Base-by-base conservation (phyloP, 2,113 vertebrate genomes). In the Hucho hucho region DNA sequence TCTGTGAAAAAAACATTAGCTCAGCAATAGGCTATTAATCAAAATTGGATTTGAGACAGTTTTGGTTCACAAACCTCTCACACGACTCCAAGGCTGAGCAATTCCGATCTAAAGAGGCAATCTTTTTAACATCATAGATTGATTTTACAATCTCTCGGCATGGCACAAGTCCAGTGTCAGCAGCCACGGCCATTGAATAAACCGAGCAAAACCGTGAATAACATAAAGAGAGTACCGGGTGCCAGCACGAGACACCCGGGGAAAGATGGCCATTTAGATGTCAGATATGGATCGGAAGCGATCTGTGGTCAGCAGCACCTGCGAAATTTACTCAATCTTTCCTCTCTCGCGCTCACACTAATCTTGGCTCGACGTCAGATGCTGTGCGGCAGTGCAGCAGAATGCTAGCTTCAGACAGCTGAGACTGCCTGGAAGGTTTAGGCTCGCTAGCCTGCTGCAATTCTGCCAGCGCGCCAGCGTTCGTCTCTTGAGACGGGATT, bases 301-400 rank as follows among this genome's bases (percentile, higher is more conserved):
- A 89, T 92, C 87, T 73, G 92, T 93, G 95, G 92, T 91, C 92
- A 90, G 87, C 91, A 87, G 81, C 81, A 91, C 88, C 90, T 87
- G 92, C 87, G 86, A 85, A 87, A 89, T 83, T 86, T 91, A 92
- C 91, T 90, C 90, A 75, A 26, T 72, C 71, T 81, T 28, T 75
- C 91, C 2, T 43, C 91, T 92, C 81, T 72, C 79, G 82, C 78
- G 72, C 77, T 71, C 72, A 87, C 92, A 74, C 93, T 93, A 90
- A 90, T 94, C 93, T 92, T 93, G 94, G 93, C 95, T 93, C 94
- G 91, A 94, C 95, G 96, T 97, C 96, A 97, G 95, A 88, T 91
- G 92, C 92, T 91, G 95, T 95, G 94, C 94, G 92, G 95, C 97
- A 96, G 96, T 96, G 97, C 97, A 95, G 96, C 91, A 90, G 94